Conservation (phyloP, 2,888 invertebrate species). For the Chrysodeixis includens region DNA sequence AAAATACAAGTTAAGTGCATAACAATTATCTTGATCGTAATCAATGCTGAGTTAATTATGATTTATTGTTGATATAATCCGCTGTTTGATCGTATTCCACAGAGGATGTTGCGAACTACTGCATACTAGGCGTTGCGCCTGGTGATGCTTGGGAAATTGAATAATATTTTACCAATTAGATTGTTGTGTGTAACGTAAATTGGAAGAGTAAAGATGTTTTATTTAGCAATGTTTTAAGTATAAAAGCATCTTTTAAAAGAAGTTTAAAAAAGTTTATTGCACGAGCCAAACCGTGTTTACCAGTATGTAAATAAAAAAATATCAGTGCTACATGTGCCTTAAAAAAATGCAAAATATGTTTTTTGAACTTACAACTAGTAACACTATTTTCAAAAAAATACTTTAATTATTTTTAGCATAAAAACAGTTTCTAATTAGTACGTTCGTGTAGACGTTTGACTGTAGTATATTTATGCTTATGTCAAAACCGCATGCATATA, state of each 20-base stretch:
- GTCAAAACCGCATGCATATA: background rate
- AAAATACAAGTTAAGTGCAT: slow-evolving; percentile 39
- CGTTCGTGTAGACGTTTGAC: slow-evolving; percentile 4
- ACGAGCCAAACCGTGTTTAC: too few species aligned
- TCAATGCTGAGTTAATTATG: slow-evolving; percentile 53
- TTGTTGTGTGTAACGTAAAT: too few species aligned
- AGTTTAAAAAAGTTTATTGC: too few species aligned
- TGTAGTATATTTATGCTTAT: background rate
- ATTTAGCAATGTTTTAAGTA: too few species aligned
- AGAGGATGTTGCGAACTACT: slow-evolving; percentile 37
- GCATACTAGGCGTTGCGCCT: background rate
- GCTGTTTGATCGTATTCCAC: slow-evolving; percentile 25
- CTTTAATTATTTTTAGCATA: background rate
- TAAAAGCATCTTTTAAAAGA: too few species aligned
- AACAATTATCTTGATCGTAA: slow-evolving; percentile 40
- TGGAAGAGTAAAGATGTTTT: too few species aligned
- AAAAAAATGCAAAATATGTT: too few species aligned
- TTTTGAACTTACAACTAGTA: too few species aligned
- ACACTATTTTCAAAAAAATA: too few species aligned
- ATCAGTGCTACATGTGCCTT: too few species aligned
- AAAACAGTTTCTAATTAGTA: background rate
- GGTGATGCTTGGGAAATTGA: slow-evolving; percentile 9
- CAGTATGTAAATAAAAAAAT: too few species aligned
- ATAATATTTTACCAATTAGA: too few species aligned
- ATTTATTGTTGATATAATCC: slow-evolving; percentile 45